These are phyloP conservation scores for Solen grandis DNA, from an alignment of 1,140 invertebrate species.

Conservation along the genomic window DNA sequence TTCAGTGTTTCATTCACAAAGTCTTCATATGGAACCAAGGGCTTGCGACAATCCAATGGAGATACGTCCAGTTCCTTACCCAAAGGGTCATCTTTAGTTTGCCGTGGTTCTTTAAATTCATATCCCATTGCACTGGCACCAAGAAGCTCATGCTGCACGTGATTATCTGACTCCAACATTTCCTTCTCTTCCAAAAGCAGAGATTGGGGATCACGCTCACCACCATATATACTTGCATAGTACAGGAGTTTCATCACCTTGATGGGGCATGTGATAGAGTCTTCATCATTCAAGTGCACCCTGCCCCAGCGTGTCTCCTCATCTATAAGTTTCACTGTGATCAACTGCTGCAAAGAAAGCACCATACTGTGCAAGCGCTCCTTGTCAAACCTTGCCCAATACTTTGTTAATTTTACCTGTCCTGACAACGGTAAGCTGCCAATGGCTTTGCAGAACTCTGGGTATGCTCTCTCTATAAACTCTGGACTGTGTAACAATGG, in stretches of 20 bases:
- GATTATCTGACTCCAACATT: constrained; percentile 70
- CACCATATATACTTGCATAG: constrained; percentile 93
- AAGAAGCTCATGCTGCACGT: constrained; percentile 73
- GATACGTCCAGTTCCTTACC: constrained; percentile 86
- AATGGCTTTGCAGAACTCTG: constrained; percentile 90
- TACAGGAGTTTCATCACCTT: constrained; percentile 88
- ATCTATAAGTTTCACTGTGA: constrained; percentile 89
- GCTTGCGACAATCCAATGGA: constrained; percentile 90
- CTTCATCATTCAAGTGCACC: constrained; percentile 91
- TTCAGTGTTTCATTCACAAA: constrained; percentile 97
- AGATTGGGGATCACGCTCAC: constrained; percentile 87
- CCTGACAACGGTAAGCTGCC: constrained; percentile 87
- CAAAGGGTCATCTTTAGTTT: constrained; percentile 80
- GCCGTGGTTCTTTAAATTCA: constrained; percentile 73
- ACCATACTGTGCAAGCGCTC: constrained; percentile 88
- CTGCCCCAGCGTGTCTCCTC: constrained; percentile 83
- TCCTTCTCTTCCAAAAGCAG: constrained; percentile 75
- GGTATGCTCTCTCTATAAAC: constrained; percentile 91
- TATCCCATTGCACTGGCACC: constrained; percentile 73
- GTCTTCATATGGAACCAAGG: constrained; percentile 91
- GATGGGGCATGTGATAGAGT: constrained; percentile 87
- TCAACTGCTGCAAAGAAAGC: constrained; percentile 92
- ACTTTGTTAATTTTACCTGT: constrained; percentile 90
- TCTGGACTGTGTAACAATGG: constrained; percentile 90
- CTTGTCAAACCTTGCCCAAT: constrained; percentile 89